Evolutionary conservation across 1,140 invertebrate genomes (phyloP).

Genomic region (Rhynchophorus ferrugineus): DNA sequence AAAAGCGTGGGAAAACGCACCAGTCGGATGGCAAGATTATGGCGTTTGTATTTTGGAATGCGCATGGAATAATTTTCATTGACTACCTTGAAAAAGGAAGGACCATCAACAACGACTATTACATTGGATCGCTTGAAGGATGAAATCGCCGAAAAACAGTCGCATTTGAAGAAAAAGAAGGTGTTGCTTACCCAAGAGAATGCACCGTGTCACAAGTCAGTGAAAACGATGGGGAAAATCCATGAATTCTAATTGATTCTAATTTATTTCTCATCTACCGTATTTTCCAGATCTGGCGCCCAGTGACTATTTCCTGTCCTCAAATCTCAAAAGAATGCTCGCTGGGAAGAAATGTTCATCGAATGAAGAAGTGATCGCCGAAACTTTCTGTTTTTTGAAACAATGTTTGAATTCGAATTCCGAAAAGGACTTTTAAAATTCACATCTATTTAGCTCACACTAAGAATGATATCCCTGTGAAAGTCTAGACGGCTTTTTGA

Average conservation of each 20-base stretch:
- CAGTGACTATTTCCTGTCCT: not conserved
- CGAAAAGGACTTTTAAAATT: no score
- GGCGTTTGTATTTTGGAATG: not conserved
- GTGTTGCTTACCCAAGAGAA: not conserved
- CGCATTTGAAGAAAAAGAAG: not conserved
- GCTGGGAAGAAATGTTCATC: no score
- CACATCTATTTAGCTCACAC: no score
- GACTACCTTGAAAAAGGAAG: not conserved
- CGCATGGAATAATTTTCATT: not conserved
- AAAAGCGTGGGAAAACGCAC: not conserved
- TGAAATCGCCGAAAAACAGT: not conserved
- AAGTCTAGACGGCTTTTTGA: no score
- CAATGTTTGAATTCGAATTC: no score
- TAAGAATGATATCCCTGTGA: no score
- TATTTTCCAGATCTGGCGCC: not conserved
- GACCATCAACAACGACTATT: not conserved
- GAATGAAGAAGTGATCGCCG: no score
- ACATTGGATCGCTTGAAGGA: not conserved
- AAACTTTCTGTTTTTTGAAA: no score
- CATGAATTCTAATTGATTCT: not conserved
- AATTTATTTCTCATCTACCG: not conserved
- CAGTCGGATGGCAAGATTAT: not conserved
- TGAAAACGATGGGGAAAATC: not conserved
- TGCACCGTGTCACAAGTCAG: not conserved
- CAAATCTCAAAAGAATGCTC: no score